Evolutionary conservation across 2,888 invertebrate genomes (phyloP).

Genomic region (Lasius platythorax): DNA sequence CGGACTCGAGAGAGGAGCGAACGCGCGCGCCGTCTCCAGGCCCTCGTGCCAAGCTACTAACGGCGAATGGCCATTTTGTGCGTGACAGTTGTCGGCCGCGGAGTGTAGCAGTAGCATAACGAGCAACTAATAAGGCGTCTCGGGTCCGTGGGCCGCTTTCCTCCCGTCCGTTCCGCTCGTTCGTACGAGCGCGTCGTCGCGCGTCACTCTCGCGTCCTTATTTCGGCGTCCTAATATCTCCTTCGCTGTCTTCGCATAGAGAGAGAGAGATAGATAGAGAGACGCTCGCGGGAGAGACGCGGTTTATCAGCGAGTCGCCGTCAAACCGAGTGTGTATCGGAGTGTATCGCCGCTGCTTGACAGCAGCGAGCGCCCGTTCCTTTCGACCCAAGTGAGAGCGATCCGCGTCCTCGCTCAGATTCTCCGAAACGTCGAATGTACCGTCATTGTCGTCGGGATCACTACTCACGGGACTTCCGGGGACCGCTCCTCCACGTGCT

Average conservation of each 20-base stretch:
- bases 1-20: conserved; percentile 51
- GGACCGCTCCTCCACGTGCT: conserved; percentile 65
- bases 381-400: neutral
- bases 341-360: conserved; percentile 58
- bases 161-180: neutral
- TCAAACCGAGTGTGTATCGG: neutral
- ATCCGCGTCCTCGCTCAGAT: neutral
- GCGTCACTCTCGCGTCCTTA: conserved; percentile 56
- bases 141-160: neutral
- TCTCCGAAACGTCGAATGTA: conserved; percentile 4
- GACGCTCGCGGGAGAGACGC: neutral
- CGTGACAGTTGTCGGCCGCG: conserved; percentile 87
- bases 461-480: neutral
- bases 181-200: conserved; percentile 3
- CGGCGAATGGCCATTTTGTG: conserved; percentile 90
- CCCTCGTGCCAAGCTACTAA: conserved; percentile 86
- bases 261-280: neutral
- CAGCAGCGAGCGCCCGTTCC: conserved; percentile 52
- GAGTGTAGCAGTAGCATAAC: conserved; percentile 41
- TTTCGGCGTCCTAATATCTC: neutral
- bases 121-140: neutral
- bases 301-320: neutral
- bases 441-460: neutral
- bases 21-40: conserved; percentile 85
- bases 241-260: neutral